A percentile compares a stretch with the other conserved stretches of the same genome.
Conservation (phyloP, 2,888 invertebrate genomes). For the Eubasilissa splendida region DNA sequence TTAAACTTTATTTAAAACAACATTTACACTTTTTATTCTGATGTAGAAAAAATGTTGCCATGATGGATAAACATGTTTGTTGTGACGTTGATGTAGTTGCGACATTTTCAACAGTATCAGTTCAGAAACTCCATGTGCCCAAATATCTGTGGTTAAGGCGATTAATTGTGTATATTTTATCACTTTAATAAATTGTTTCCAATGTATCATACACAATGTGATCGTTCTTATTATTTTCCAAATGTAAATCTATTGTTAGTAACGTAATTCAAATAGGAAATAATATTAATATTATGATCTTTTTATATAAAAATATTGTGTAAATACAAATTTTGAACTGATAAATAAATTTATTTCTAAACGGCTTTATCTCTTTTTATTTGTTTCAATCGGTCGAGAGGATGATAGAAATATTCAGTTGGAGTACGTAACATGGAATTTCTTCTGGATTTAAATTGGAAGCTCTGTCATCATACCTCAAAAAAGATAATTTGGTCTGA, state of each 20-base stretch:
- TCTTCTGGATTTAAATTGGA: too few relatives aligned
- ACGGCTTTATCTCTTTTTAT: slow-evolving; percentile 44
- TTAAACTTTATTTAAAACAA: too few relatives aligned
- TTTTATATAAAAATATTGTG: slow-evolving; percentile 61
- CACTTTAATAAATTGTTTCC: slow-evolving; percentile 31
- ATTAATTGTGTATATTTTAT: slow-evolving; percentile 29
- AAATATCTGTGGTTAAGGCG: slow-evolving; percentile 27
- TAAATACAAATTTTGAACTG: slow-evolving; percentile 76
- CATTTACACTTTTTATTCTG: too few relatives aligned
- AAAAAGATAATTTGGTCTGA: too few relatives aligned
- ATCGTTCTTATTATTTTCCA: slow-evolving; percentile 51
- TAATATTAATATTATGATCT: slow-evolving; percentile 56
- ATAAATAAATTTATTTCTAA: slow-evolving; percentile 66
- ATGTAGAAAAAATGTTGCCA: too few relatives aligned
- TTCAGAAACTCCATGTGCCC: slow-evolving; percentile 7
- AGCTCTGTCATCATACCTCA: too few relatives aligned
- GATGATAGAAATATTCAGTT: too few relatives aligned
- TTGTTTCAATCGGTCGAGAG: background rate
- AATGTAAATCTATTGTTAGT: slow-evolving; percentile 53
- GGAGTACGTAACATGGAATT: too few relatives aligned
- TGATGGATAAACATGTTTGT: too few relatives aligned
- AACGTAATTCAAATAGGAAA: slow-evolving; percentile 57
- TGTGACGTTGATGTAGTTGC: too few relatives aligned
- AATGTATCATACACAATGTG: slow-evolving; percentile 46
- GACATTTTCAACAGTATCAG: background rate